Evolutionary conservation across 2,888 invertebrate genomes (phyloP).

Genomic region (Zaprionus lineosus): DNA sequence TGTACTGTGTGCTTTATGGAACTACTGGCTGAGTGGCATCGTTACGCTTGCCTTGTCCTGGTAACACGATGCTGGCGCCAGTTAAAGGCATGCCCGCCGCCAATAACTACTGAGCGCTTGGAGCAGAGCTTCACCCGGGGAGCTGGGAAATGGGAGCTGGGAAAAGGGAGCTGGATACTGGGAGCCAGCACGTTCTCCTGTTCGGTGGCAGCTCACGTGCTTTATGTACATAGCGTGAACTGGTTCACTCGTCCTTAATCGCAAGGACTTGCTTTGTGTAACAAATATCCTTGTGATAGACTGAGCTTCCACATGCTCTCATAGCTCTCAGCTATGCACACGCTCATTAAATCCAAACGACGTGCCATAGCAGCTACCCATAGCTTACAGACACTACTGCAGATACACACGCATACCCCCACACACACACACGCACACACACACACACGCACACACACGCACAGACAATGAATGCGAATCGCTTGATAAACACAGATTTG

Average conservation of each 20-base stretch:
- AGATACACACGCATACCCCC: too few species aligned
- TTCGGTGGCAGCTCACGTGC: slow-evolving; percentile 24
- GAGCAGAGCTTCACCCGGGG: too few species aligned
- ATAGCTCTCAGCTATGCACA: not conserved
- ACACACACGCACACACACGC: not conserved
- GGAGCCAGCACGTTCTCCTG: too few species aligned
- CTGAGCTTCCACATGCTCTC: slow-evolving; percentile 2
- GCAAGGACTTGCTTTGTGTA: not conserved
- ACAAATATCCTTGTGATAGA: not conserved
- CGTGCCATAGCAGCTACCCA: slow-evolving; percentile 4
- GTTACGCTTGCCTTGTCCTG: slow-evolving; percentile 39
- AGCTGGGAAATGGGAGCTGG: too few species aligned
- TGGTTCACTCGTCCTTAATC: slow-evolving; percentile 23
- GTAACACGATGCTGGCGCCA: slow-evolving; percentile 26
- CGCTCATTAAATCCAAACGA: not conserved
- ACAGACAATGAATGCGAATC: too few species aligned
- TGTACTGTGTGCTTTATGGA: slow-evolving; percentile 10
- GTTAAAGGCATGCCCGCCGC: slow-evolving; percentile 1
- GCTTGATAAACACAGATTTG: too few species aligned
- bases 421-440: not conserved
- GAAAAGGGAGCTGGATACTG: too few species aligned
- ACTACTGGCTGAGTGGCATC: slow-evolving; percentile 41
- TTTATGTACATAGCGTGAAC: slow-evolving; percentile 24
- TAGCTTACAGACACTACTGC: too few species aligned
- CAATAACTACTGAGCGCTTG: too few species aligned